These are phyloP conservation scores for Aphelenchoides besseyi DNA, from an alignment of 1,140 invertebrate species.

Conservation along the genomic window DNA sequence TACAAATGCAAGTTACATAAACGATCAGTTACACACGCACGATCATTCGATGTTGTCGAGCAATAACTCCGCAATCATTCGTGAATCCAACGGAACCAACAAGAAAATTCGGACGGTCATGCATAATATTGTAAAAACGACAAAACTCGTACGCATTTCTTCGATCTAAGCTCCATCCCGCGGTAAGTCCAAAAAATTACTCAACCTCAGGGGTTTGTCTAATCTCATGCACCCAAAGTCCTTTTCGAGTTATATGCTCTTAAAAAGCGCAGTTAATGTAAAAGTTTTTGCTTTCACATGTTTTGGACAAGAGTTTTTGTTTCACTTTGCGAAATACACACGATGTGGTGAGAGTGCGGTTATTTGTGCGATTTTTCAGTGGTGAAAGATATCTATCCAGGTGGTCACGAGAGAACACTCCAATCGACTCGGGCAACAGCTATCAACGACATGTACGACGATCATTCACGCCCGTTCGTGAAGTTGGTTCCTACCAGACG, in stretches of 20 bases:
- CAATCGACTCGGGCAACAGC: slow-evolving; percentile 34
- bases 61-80: slow-evolving; percentile 76
- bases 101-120: slow-evolving; percentile 71
- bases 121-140: slow-evolving; percentile 81
- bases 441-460: slow-evolving; percentile 42
- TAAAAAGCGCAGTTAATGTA: too few relatives aligned
- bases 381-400: slow-evolving; percentile 45
- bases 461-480: slow-evolving; percentile 53
- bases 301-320: too few relatives aligned
- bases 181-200: too few relatives aligned
- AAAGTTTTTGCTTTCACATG: too few relatives aligned
- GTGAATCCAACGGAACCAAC: slow-evolving; percentile 76
- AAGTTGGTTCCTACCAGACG: slow-evolving; percentile 37
- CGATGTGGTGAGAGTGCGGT: neutral
- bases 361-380: slow-evolving; percentile 7
- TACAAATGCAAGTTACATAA: slow-evolving; percentile 67
- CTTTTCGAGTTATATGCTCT: too few relatives aligned
- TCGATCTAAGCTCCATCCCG: too few relatives aligned
- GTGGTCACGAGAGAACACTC: slow-evolving; percentile 56
- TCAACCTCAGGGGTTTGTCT: too few relatives aligned
- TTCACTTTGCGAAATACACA: too few relatives aligned
- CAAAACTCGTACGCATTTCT: slow-evolving; percentile 78
- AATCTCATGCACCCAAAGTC: too few relatives aligned
- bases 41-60: slow-evolving; percentile 83
- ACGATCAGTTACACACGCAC: too few relatives aligned